Conservation (phyloP, 1,140 invertebrate species). For the Limonius californicus region DNA sequence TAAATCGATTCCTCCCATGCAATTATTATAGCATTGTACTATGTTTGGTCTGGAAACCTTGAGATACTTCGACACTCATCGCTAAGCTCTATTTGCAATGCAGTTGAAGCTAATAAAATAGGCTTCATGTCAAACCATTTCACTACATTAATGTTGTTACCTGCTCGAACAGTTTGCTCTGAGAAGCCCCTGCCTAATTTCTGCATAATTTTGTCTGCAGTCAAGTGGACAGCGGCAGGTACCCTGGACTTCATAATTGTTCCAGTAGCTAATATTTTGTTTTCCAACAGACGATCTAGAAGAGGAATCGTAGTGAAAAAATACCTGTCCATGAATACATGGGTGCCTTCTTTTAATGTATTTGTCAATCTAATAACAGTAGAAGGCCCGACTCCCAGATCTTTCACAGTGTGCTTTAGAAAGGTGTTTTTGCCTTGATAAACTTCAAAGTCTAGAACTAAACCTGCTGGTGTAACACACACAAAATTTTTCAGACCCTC, state of each 20-base stretch:
- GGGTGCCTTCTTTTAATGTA: background rate
- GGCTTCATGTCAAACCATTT: slow-evolving; percentile 27
- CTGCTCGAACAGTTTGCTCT: slow-evolving; percentile 14
- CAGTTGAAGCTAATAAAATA: slow-evolving; percentile 24
- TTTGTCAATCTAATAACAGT: background rate
- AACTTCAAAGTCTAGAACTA: slow-evolving; percentile 39
- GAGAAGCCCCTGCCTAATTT: slow-evolving; percentile 15
- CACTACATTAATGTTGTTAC: slow-evolving; percentile 24
- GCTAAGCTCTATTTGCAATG: slow-evolving; percentile 16
- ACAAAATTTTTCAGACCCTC: slow-evolving; percentile 37
- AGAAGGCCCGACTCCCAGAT: background rate
- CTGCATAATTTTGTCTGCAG: background rate
- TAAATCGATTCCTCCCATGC: slow-evolving; percentile 24
- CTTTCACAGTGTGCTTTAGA: background rate
- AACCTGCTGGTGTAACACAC: slow-evolving; percentile 28
- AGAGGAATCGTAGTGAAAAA: slow-evolving; percentile 10
- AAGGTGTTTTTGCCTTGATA: slow-evolving; percentile 24
- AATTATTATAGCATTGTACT: slow-evolving; percentile 23
- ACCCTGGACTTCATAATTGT: background rate
- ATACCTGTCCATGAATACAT: background rate
- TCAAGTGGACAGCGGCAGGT: background rate
- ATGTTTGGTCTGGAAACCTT: slow-evolving; percentile 40
- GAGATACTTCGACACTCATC: slow-evolving; percentile 36
- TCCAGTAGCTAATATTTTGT: background rate
- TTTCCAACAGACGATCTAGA: background rate